These are phyloP conservation scores for Mirounga angustirostris DNA, from an alignment of 2,113 vertebrate species.

Conservation along the genomic window DNA sequence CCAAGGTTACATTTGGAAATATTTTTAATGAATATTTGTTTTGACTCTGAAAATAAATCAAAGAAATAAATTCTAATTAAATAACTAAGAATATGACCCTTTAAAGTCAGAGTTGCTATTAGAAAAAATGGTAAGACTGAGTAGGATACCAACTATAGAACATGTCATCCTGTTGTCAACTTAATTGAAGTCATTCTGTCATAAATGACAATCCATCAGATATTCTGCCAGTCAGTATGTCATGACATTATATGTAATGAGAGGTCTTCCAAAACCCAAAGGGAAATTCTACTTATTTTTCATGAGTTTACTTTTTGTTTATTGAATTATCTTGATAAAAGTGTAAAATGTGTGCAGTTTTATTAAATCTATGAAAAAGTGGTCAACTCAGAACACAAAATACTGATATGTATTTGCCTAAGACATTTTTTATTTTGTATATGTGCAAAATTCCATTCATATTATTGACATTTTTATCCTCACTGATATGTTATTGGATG, in stretches of 20 bases:
- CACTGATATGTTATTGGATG: not conserved
- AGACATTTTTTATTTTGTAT: not conserved
- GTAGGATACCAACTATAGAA: slow-evolving; percentile 79
- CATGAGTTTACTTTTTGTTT: slow-evolving; percentile 83
- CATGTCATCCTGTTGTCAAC: slow-evolving; percentile 84
- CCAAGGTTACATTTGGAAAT: not conserved
- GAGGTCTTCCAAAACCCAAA: slow-evolving; percentile 85
- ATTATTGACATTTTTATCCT: not conserved
- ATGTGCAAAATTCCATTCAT: slow-evolving; percentile 62
- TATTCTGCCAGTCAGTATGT: slow-evolving; percentile 84
- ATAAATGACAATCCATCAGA: slow-evolving; percentile 85
- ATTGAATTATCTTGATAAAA: slow-evolving; percentile 57
- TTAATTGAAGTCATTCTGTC: slow-evolving; percentile 87
- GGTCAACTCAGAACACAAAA: not conserved
- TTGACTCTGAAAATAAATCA: slow-evolving; percentile 62
- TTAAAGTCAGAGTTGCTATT: slow-evolving; percentile 82
- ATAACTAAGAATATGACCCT: slow-evolving; percentile 72
- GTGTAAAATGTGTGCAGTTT: not conserved
- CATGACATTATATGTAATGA: slow-evolving; percentile 85
- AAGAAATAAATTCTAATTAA: slow-evolving; percentile 75
- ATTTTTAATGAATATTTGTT: slow-evolving; percentile 40
- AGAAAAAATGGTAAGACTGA: slow-evolving; percentile 81
- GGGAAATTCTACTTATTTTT: slow-evolving; percentile 83
- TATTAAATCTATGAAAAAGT: not conserved
- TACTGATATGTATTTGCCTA: not conserved